Evolutionary conservation across 2,888 invertebrate genomes (phyloP).

Genomic region (Drosophila austrosaltans): DNA sequence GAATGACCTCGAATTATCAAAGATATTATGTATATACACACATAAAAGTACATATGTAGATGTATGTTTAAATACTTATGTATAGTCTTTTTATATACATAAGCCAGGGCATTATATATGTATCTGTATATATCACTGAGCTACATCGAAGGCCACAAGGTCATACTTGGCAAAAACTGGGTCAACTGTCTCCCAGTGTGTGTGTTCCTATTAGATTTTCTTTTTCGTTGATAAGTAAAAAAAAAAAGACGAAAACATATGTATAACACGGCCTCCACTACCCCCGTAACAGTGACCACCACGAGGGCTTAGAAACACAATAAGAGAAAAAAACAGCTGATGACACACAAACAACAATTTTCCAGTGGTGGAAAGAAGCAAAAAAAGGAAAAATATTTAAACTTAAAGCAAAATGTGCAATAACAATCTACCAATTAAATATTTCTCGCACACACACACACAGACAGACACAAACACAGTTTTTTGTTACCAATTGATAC

Average conservation of each 20-base stretch:
- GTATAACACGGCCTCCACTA: not conserved
- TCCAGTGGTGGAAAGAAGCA: slow-evolving; percentile 27
- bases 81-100: slow-evolving; percentile 65
- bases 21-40: slow-evolving; percentile 16
- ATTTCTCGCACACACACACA: slow-evolving; percentile 1
- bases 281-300: slow-evolving; percentile 7
- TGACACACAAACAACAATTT: slow-evolving; percentile 38
- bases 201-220: slow-evolving; percentile 22
- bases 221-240: slow-evolving; percentile 27
- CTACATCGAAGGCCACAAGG: slow-evolving; percentile 66
- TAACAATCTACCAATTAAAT: slow-evolving; percentile 15
- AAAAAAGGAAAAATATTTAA: slow-evolving; percentile 21
- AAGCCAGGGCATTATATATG: slow-evolving; percentile 60
- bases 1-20: slow-evolving; percentile 43
- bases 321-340: slow-evolving; percentile 64
- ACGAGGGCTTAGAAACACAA: slow-evolving; percentile 32
- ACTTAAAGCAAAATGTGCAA: slow-evolving; percentile 37
- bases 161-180: slow-evolving; percentile 64
- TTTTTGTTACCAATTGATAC: slow-evolving; percentile 9
- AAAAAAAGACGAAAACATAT: slow-evolving; percentile 17
- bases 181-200: slow-evolving; percentile 56
- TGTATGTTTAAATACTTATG: slow-evolving; percentile 8
- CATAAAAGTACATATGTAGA: not conserved
- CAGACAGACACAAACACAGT: not conserved
- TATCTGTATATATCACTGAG: slow-evolving; percentile 26